Percentiles rank a stretch among this genome's conserved stretches.
Evolutionary conservation across 2,888 invertebrate species (phyloP).

Genomic region (Eilema depressum): DNA sequence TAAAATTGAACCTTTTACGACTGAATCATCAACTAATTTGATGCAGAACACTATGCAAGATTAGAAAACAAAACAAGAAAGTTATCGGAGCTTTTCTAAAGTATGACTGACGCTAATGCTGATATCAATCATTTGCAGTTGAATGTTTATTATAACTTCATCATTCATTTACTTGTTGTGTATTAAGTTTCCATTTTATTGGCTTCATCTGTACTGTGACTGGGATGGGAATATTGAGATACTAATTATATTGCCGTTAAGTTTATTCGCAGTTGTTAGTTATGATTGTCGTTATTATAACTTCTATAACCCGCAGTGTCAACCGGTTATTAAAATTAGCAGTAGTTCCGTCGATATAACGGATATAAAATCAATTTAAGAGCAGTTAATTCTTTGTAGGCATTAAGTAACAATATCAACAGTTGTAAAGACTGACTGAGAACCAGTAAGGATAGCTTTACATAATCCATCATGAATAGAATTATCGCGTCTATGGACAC

Average conservation of each 20-base stretch:
- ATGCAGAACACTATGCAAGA: background rate
- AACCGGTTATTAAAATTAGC: background rate
- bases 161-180: background rate
- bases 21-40: background rate
- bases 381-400: background rate
- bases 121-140: background rate
- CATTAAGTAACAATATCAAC: background rate
- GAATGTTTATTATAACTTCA: background rate
- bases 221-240: background rate
- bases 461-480: background rate
- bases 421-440: background rate
- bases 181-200: background rate
- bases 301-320: background rate
- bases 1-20: background rate
- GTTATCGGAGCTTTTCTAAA: conserved; percentile 15
- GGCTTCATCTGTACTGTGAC: background rate
- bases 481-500: background rate
- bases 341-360: background rate
- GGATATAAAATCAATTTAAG: background rate
- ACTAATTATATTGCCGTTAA: background rate
- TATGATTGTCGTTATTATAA: background rate
- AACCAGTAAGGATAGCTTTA: background rate
- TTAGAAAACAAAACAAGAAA: conserved; percentile 8
- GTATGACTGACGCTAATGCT: background rate
- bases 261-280: background rate